Evolutionary conservation across 1,140 invertebrate genomes (phyloP).

Genomic region (Elymnias hypermnestra): DNA sequence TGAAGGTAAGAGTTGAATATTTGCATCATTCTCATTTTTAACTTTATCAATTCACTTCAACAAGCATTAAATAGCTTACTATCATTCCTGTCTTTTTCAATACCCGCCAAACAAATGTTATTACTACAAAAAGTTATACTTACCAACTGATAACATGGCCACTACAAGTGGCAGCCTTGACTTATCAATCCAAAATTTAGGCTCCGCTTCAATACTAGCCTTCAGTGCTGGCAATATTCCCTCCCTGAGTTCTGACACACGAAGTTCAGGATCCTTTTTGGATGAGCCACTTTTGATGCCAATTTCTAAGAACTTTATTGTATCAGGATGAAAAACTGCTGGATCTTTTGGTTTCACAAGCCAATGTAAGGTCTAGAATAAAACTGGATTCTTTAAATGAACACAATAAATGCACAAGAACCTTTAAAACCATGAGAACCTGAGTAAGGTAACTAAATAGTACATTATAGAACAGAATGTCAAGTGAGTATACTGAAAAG

Average conservation of each 20-base stretch:
- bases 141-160: slow-evolving; percentile 78
- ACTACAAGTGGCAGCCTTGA: slow-evolving; percentile 83
- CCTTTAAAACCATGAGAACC: too few species aligned
- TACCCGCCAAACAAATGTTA: too few species aligned
- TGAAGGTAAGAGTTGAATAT: too few species aligned
- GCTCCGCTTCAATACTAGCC: slow-evolving; percentile 78
- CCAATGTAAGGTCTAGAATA: slow-evolving; percentile 82
- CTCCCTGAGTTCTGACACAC: slow-evolving; percentile 85
- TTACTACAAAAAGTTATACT: too few species aligned
- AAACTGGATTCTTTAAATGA: slow-evolving; percentile 4
- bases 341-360: slow-evolving; percentile 87
- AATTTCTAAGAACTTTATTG: slow-evolving; percentile 82
- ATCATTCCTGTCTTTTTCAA: too few species aligned
- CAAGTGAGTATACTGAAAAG: too few species aligned
- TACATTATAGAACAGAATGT: too few species aligned
- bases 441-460: too few species aligned
- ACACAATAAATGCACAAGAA: background rate
- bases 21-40: too few species aligned
- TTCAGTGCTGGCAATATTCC: slow-evolving; percentile 81
- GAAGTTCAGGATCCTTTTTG: slow-evolving; percentile 86
- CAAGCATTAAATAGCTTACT: too few species aligned
- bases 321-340: slow-evolving; percentile 84
- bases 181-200: slow-evolving; percentile 82
- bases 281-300: slow-evolving; percentile 84
- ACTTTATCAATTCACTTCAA: too few species aligned